Conservation (phyloP, 2,113 vertebrate species). For the Lamprologus tigripictilis region DNA sequence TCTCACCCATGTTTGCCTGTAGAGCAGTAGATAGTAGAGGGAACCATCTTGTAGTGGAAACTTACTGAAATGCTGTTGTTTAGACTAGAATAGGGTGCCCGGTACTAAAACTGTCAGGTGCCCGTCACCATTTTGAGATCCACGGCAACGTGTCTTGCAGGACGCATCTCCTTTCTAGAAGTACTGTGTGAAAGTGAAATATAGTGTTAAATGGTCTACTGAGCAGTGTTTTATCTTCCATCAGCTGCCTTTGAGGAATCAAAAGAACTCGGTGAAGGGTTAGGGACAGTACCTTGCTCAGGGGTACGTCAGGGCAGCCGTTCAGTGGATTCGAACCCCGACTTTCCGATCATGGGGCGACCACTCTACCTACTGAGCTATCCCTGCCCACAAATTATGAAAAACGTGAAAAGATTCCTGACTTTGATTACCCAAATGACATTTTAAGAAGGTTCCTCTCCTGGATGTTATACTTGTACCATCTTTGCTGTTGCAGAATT, state of each 20-base stretch:
- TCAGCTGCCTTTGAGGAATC: not conserved
- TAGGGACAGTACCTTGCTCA: not conserved
- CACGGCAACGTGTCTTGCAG: accelerated
- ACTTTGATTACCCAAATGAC: not conserved
- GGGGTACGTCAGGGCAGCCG: not conserved
- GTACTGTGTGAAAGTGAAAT: not conserved
- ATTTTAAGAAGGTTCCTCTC: not conserved
- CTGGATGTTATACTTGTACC: not conserved
- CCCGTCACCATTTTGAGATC: not conserved
- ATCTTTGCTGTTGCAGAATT: not conserved
- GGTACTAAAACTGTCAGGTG: not conserved
- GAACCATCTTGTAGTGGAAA: not conserved
- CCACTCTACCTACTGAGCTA: not conserved
- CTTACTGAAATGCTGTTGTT: not conserved
- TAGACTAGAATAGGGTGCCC: not conserved
- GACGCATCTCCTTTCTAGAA: not conserved
- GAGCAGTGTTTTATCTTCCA: not conserved
- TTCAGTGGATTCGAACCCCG: not conserved
- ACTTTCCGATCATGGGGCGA: accelerated
- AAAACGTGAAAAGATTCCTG: not conserved
- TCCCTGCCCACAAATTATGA: accelerated
- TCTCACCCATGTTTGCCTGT: not conserved
- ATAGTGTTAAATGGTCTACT: accelerated
- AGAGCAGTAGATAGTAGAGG: not conserved
- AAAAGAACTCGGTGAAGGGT: accelerated